These are phyloP conservation scores for Pipistrellus nathusii DNA, from an alignment of 2,797 vertebrate species.

Conservation along the genomic window DNA sequence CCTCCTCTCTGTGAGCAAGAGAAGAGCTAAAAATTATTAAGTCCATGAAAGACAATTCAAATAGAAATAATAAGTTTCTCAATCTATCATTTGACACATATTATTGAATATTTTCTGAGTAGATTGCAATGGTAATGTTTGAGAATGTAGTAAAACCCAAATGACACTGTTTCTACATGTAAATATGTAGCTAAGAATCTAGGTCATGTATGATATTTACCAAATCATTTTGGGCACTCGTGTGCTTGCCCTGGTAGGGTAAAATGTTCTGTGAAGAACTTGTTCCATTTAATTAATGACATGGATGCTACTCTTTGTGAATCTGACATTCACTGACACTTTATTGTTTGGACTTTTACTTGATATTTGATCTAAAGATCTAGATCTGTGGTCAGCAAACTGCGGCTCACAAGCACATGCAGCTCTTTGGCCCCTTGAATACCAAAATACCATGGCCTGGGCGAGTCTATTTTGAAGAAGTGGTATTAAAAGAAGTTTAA, in stretches of 20 bases:
- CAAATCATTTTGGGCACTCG: background rate
- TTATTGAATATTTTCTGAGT: background rate
- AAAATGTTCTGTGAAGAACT: background rate
- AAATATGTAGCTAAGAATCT: background rate
- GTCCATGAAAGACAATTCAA: slow-evolving; percentile 20
- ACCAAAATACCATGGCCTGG: too few relatives aligned
- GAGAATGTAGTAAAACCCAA: background rate
- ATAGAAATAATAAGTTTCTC: background rate
- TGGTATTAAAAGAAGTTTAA: too few relatives aligned
- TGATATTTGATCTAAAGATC: slow-evolving; percentile 19
- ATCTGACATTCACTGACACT: background rate
- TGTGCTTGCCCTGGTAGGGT: background rate
- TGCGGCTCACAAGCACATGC: too few relatives aligned
- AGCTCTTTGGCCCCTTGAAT: too few relatives aligned
- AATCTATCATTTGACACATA: background rate
- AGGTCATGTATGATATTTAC: background rate
- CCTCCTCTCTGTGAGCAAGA: background rate
- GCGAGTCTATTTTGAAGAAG: too few relatives aligned
- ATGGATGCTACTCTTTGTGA: slow-evolving; percentile 33
- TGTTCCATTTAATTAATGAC: background rate
- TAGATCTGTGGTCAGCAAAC: background rate
- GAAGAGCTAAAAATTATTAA: slow-evolving; percentile 18
- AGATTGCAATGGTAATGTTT: background rate
- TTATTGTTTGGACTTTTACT: slow-evolving; percentile 19
- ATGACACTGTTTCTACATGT: slow-evolving; percentile 3